These are phyloP conservation scores for Microplitis deprimator DNA, from an alignment of 2,888 invertebrate genomes.

Conservation along the genomic window DNA sequence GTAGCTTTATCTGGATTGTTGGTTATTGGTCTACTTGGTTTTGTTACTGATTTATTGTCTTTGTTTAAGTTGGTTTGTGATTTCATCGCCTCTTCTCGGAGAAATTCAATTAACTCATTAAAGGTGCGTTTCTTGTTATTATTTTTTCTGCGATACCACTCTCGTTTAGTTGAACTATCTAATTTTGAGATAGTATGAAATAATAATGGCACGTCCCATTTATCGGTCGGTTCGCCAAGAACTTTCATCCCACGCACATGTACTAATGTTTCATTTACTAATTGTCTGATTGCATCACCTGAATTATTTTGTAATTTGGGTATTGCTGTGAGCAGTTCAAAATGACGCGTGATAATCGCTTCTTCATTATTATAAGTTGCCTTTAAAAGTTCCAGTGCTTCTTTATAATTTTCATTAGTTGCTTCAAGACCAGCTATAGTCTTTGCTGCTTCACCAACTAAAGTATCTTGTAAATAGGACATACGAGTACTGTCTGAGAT, in stretches of 20 bases:
- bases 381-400: slow-evolving; percentile 37
- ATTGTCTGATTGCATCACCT: slow-evolving; percentile 2
- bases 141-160: background rate
- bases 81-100: slow-evolving; percentile 16
- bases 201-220: background rate
- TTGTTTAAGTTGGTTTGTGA: background rate
- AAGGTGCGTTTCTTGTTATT: background rate
- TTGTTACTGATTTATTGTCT: background rate
- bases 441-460: slow-evolving; percentile 33
- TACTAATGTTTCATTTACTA: background rate
- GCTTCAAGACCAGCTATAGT: slow-evolving; percentile 39
- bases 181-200: background rate
- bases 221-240: background rate
- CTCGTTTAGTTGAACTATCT: background rate
- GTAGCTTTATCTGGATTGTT: background rate
- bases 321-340: slow-evolving; percentile 18
- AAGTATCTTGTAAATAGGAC: background rate
- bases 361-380: slow-evolving; percentile 36
- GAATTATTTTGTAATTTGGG: slow-evolving; percentile 14
- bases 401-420: slow-evolving; percentile 36
- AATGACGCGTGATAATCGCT: slow-evolving; percentile 31
- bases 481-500: background rate
- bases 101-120: background rate
- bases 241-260: slow-evolving; percentile 1
- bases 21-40: background rate